phyloP scores from a whole-genome alignment of 2,888 invertebrate genomes.

The Drosophila helvetica region DNA sequence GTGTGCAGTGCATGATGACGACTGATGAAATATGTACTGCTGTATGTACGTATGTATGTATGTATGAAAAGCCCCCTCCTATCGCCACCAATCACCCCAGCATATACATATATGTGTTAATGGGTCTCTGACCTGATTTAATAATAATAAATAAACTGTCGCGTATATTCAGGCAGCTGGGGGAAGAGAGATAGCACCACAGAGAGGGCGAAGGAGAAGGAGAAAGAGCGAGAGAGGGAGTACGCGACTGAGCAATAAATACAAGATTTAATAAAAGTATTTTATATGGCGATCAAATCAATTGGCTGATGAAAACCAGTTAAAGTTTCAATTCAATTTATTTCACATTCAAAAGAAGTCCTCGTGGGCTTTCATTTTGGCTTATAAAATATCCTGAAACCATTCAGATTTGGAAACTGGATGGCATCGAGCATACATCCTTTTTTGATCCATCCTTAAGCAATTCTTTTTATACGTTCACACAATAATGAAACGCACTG shows the following conservation, averaged over 20 bases:
- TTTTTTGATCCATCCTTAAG: background rate
- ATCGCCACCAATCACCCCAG: background rate
- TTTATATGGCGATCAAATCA: constrained; percentile 6
- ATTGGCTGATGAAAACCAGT: constrained; percentile 1
- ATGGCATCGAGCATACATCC: background rate
- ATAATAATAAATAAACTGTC: constrained; percentile 74
- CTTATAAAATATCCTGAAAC: too few species aligned
- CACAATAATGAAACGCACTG: constrained; percentile 21
- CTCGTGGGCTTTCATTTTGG: too few species aligned
- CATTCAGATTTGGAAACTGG: too few species aligned
- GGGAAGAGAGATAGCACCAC: background rate
- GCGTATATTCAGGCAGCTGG: constrained; percentile 1
- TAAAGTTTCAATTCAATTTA: constrained; percentile 12
- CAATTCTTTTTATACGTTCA: background rate
- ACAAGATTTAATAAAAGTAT: constrained; percentile 14
- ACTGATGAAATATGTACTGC: constrained; percentile 54
- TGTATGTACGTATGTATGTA: constrained; percentile 18
- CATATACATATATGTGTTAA: constrained; percentile 69
- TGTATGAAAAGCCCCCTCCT: background rate
- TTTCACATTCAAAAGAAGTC: constrained; percentile 9
- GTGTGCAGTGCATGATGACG: constrained; percentile 35
- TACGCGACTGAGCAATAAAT: constrained; percentile 41
- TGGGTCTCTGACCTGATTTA: constrained; percentile 83
- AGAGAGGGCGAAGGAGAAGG: background rate
- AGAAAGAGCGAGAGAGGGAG: background rate